Conservation (phyloP, 2,888 invertebrate species). For the Iphiclides podalirius region DNA sequence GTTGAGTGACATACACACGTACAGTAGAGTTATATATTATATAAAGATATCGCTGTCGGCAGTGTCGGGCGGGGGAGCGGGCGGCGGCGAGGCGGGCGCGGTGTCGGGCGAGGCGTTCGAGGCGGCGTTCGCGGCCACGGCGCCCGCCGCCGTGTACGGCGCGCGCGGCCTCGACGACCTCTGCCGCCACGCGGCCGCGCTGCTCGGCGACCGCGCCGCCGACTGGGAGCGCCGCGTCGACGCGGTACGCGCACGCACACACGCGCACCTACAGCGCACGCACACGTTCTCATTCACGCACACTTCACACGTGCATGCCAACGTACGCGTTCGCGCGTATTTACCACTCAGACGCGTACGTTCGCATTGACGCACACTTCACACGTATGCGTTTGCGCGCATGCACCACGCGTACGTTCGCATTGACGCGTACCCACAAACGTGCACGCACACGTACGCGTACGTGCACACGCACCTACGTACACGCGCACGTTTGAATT, state of each 20-base stretch:
- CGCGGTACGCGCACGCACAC: constrained; percentile 80
- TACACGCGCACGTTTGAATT: background rate
- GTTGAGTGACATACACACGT: too few relatives aligned
- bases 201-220: constrained; percentile 88
- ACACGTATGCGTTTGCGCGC: too few relatives aligned
- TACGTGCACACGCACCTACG: too few relatives aligned
- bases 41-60: too few relatives aligned
- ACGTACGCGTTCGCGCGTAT: too few relatives aligned
- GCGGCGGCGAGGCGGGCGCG: constrained; percentile 86
- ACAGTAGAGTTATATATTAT: too few relatives aligned
- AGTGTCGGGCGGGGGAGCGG: constrained; percentile 42
- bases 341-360: too few relatives aligned
- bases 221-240: constrained; percentile 98
- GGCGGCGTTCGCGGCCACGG: constrained; percentile 90
- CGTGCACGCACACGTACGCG: too few relatives aligned
- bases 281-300: background rate
- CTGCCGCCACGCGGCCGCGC: constrained; percentile 85
- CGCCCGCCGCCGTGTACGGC: constrained; percentile 90
- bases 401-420: too few relatives aligned
- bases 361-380: too few relatives aligned
- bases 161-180: constrained; percentile 90
- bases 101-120: constrained; percentile 94
- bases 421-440: too few relatives aligned
- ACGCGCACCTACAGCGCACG: background rate
- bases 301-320: too few relatives aligned